phyloP scores from a whole-genome alignment of 1,140 invertebrate species.

The Drosophila nebulosa region DNA sequence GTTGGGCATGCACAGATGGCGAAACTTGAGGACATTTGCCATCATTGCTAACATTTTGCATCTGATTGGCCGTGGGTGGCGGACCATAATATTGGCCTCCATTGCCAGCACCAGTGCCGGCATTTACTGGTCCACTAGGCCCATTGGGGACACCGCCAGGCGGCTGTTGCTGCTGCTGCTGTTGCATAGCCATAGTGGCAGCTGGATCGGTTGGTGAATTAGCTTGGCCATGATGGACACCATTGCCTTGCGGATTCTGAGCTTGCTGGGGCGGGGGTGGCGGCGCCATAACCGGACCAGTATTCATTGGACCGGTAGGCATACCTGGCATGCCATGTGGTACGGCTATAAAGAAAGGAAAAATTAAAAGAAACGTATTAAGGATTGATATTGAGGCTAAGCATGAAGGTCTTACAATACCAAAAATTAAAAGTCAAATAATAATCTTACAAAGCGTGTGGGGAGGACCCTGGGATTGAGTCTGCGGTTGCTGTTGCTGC shows the following conservation, averaged over 20 bases:
- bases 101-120: conserved; percentile 18
- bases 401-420: too few species aligned
- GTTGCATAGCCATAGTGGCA: conserved; percentile 51
- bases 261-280: conserved; percentile 70
- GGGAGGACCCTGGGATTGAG: conserved; percentile 74
- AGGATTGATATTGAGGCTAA: conserved; percentile 23
- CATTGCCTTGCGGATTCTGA: conserved; percentile 71
- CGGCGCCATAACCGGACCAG: conserved; percentile 69
- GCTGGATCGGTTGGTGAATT: conserved; percentile 64
- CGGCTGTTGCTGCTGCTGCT: conserved; percentile 47
- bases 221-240: conserved; percentile 60
- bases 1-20: conserved; percentile 78
- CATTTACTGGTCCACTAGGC: conserved; percentile 29
- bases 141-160: conserved; percentile 49
- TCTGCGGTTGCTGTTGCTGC: conserved; percentile 42
- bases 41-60: conserved; percentile 56
- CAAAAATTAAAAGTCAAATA: conserved; percentile 61
- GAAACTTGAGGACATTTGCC: conserved; percentile 42
- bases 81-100: conserved; percentile 61
- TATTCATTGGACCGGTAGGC: conserved; percentile 66
- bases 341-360: conserved; percentile 52
- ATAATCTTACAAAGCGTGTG: conserved; percentile 84
- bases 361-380: background rate
- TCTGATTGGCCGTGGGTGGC: conserved; percentile 53
- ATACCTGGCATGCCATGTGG: conserved; percentile 73